Conservation (phyloP, 2,888 invertebrate genomes). For the Oligia fasciuncula region DNA sequence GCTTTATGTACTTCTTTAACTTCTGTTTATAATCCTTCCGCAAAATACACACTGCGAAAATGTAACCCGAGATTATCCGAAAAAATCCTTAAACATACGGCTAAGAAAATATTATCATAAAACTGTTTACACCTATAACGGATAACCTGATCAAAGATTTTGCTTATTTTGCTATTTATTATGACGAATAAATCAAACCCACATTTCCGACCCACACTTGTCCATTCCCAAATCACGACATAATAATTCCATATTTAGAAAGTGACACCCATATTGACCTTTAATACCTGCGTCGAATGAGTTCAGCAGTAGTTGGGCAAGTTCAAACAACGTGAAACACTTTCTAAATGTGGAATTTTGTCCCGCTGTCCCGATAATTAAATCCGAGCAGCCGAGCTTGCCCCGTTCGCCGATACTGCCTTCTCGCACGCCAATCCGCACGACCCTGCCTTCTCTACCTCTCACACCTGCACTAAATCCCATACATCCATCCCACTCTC, state of each 20-base stretch:
- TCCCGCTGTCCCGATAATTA: constrained; percentile 72
- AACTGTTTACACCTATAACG: background rate
- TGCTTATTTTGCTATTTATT: background rate
- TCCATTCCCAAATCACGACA: background rate
- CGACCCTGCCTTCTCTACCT: constrained; percentile 65
- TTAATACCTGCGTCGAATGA: constrained; percentile 17
- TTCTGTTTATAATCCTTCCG: background rate
- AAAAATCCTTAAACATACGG: background rate
- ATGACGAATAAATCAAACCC: background rate
- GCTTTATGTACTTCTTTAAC: too few species aligned
- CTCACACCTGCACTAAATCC: constrained; percentile 34
- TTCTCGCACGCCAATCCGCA: constrained; percentile 71
- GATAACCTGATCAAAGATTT: background rate
- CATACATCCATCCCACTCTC: constrained; percentile 60
- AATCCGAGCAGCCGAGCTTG: constrained; percentile 67
- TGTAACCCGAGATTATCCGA: background rate
- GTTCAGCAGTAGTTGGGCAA: constrained; percentile 18
- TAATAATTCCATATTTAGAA: constrained; percentile 21
- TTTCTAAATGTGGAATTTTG: constrained; percentile 69
- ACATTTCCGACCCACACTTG: background rate
- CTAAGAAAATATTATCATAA: background rate
- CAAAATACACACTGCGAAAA: background rate
- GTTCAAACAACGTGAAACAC: constrained; percentile 57
- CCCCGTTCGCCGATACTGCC: constrained; percentile 64
- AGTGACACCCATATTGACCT: constrained; percentile 44